Conservation (phyloP, 2,797 vertebrate species). For the Lagodon rhomboides region DNA sequence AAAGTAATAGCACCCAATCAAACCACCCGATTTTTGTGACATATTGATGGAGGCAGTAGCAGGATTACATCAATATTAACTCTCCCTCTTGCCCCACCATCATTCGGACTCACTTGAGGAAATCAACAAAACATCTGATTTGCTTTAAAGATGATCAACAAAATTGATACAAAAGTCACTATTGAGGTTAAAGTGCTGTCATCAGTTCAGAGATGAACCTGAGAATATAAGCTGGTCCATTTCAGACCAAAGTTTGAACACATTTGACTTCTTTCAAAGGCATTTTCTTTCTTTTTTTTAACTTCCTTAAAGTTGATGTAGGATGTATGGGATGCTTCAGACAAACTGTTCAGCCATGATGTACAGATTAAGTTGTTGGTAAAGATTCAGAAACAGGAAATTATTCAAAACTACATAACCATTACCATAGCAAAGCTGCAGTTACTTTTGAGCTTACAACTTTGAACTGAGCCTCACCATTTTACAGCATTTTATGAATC, state of each 20-base stretch:
- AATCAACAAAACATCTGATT: not conserved
- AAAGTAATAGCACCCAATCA: not conserved
- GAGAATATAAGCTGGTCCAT: not conserved
- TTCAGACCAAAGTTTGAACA: not conserved
- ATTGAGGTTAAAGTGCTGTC: not conserved
- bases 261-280: not conserved
- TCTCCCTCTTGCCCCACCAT: not conserved
- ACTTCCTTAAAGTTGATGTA: not conserved
- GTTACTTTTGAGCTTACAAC: not conserved
- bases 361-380: not conserved
- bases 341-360: not conserved
- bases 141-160: not conserved
- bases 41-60: not conserved
- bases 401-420: not conserved
- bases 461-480: not conserved
- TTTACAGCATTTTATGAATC: not conserved
- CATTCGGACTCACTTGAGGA: not conserved
- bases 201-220: not conserved
- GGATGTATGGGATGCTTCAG: not conserved
- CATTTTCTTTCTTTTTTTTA: too few species aligned
- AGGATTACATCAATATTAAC: not conserved
- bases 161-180: not conserved
- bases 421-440: not conserved
- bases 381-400: conserved; percentile 23
- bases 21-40: not conserved